Base-by-base conservation (phyloP, 2,888 invertebrate species). In the Helleia helle region DNA sequence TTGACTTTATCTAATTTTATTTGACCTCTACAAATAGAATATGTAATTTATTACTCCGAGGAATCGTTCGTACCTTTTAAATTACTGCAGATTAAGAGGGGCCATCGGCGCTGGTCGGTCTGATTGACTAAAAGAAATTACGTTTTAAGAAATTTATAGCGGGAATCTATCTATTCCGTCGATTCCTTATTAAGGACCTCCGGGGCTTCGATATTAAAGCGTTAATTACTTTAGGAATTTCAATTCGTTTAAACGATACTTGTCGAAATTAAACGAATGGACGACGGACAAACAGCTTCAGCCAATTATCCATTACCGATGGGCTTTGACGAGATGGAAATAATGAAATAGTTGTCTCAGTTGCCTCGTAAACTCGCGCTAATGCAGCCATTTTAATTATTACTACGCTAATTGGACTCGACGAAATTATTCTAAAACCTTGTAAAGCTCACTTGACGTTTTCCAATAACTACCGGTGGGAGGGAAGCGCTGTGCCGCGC, bases 301-400 rank as follows among this genome's bases (percentile, higher is more conserved):
- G 12, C 9, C 34, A 12, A 34, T 34, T 9, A 34, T 8, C 22
- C 17, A 12, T 8, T 7, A 34, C 22, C 4, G 1, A 4, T 22
- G 17, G 31, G 15, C 14, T 8, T 17, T 34, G 18, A 34, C 18
- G 34, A 34, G 22, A 34, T 18, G 12, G 22, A 34, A 34, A 34
- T 34, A 34, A 34, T 34, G 18, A 34, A 22, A 34, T 18, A 34
- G 34, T 34, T n/a, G n/a, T n/a, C n/a, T n/a, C n/a, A n/a, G n/a
- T n/a, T n/a, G n/a, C n/a, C n/a, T n/a, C n/a, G n/a, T n/a, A n/a
- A n/a, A n/a, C n/a, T n/a, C n/a, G n/a, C n/a, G n/a, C n/a, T n/a
- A n/a, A n/a, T n/a, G n/a, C n/a, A n/a, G n/a, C n/a, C n/a, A n/a
- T n/a, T n/a, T n/a, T n/a, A n/a, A n/a, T n/a, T n/a, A n/a, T n/a